Conservation (phyloP, 2,113 vertebrate species). For the Litocranius walleri region DNA sequence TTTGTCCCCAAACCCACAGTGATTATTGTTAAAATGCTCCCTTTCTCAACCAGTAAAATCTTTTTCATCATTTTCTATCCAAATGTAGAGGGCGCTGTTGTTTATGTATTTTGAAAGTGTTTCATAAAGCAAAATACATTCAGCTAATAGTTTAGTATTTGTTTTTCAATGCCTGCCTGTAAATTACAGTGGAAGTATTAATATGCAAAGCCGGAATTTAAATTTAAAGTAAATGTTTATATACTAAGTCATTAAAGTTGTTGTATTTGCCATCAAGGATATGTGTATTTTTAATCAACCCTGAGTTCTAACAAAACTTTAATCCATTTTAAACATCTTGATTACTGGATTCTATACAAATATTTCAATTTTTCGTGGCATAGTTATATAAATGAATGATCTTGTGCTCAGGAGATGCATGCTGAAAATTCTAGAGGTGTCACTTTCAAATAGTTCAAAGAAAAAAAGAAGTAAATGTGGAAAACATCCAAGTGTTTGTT, state of each 20-base stretch:
- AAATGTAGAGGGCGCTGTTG: constrained; percentile 88
- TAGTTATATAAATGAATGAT: background rate
- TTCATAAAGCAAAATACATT: constrained; percentile 67
- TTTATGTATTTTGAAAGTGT: constrained; percentile 77
- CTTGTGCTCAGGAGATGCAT: background rate
- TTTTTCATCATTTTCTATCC: constrained; percentile 60
- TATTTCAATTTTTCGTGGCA: background rate
- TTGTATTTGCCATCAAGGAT: background rate
- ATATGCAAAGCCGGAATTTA: constrained; percentile 73
- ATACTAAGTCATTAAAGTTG: constrained; percentile 28
- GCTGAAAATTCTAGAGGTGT: background rate
- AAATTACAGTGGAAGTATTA: constrained; percentile 69
- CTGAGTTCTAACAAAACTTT: background rate
- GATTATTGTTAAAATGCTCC: constrained; percentile 66
- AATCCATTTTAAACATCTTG: background rate
- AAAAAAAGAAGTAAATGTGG: background rate
- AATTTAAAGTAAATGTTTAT: constrained; percentile 58
- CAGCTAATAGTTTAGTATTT: constrained; percentile 71
- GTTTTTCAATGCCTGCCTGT: constrained; percentile 73
- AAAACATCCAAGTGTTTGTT: background rate
- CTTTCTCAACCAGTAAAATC: constrained; percentile 43
- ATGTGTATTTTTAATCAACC: background rate
- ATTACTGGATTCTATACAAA: background rate
- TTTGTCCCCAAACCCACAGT: constrained; percentile 40
- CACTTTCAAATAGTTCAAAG: background rate